Conservation (phyloP, 1,140 invertebrate species). For the Aphidius gifuensis region DNA sequence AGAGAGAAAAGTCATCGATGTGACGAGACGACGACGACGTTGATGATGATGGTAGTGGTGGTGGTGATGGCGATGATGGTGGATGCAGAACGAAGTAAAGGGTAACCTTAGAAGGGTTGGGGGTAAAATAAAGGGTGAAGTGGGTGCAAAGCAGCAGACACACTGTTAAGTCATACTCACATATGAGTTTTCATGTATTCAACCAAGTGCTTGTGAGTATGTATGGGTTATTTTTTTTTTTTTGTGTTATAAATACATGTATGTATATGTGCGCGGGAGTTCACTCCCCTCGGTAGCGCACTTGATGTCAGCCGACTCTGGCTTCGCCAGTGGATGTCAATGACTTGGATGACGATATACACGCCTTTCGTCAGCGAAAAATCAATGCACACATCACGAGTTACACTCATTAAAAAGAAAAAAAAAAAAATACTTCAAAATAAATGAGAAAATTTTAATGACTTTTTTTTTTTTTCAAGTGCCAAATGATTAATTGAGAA, state of each 20-base stretch:
- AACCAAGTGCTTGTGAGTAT: background rate
- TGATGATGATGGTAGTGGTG: too few species aligned
- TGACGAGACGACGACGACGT: constrained; percentile 15
- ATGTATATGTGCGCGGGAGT: constrained; percentile 23
- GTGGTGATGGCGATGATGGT: too few species aligned
- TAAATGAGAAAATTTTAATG: too few species aligned
- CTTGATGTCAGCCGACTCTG: constrained; percentile 42
- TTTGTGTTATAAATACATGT: constrained; percentile 9
- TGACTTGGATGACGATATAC: constrained; percentile 44
- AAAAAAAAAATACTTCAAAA: too few species aligned
- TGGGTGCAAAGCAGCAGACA: constrained; percentile 11
- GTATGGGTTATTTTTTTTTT: background rate
- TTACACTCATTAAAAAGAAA: too few species aligned
- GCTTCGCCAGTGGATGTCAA: constrained; percentile 46
- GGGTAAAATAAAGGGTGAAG: constrained; percentile 12
- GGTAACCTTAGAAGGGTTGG: background rate
- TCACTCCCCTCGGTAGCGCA: constrained; percentile 36
- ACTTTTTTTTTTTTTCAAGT: too few species aligned
- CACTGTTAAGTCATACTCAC: constrained; percentile 7
- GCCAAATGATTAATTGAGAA: too few species aligned
- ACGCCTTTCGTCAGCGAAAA: background rate
- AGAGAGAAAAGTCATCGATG: constrained; percentile 24
- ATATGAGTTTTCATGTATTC: background rate
- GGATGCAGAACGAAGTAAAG: background rate
- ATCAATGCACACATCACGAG: background rate